Evolutionary conservation across 2,888 invertebrate species (phyloP), one percentile per base, ranked within the genome.

Genomic region (Ormyrus pomaceus): DNA sequence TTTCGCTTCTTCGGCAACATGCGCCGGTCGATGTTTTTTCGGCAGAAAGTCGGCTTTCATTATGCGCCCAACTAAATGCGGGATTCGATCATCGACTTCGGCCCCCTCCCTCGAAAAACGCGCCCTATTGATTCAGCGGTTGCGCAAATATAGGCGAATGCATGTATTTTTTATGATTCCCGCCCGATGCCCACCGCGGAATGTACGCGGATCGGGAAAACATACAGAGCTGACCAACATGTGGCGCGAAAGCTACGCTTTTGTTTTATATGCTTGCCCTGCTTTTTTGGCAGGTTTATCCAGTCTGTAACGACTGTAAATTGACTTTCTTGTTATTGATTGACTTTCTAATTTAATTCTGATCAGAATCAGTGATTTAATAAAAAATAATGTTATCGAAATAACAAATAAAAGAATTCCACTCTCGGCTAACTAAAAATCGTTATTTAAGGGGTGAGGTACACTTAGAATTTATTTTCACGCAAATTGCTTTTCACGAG

Each of bases 21-120:
- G 73, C n/a, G 51, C 48, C 2, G 46, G 7, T n/a, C 19, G 45
- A 13, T n/a, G 19, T 78, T 61, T 70, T 62, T 62, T 56, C 6
- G 7, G 73, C 50, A 58, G 69, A 79, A 79, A 74, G 56, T 56
- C 34, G 53, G 55, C n/a, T 53, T 70, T 64, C 58, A 66, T 71
- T 64, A 59, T 10, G 62, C 50, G 13, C 5, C 10, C 51, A 50
- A 71, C n/a, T 11, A 64, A 56, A 51, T 59, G 53, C 65, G n/a
- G 13, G 58, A 59, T 34, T 34, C 34, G 34, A 34, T 34, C 34
- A 34, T 34, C 34, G 34, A 34, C 34, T 34, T 34, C 11, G 10
- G 50, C 10, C 6, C 6, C 48, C 6, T 6, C 34, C 53, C 50
- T 45, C 34, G 34, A 11, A 55, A 62, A 77, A 77, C 53, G 64